These are phyloP conservation scores for Oscheius sp. DNA, from an alignment of 2,888 invertebrate species.

Conservation along the genomic window DNA sequence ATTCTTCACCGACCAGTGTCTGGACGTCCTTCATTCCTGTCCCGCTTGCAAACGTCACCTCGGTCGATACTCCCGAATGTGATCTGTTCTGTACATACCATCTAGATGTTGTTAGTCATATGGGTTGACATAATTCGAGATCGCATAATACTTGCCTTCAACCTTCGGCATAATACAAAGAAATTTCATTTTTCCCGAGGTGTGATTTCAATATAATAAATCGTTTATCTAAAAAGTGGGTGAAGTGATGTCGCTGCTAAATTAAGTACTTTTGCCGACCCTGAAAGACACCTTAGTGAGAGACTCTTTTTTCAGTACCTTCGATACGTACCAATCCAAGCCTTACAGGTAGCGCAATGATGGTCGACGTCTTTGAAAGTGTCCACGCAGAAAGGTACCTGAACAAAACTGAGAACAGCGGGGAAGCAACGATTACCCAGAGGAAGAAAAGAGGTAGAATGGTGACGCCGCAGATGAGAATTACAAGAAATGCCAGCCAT, in stretches of 20 bases:
- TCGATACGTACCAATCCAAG: slow-evolving; percentile 70
- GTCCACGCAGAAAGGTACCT: slow-evolving; percentile 68
- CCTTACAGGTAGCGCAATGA: slow-evolving; percentile 67
- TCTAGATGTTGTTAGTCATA: slow-evolving; percentile 24
- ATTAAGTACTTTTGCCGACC: slow-evolving; percentile 69
- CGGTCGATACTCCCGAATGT: slow-evolving; percentile 58
- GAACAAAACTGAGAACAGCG: slow-evolving; percentile 1
- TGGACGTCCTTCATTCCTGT: slow-evolving; percentile 70
- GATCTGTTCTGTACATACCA: neutral
- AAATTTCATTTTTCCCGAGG: slow-evolving; percentile 31
- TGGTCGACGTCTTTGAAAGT: slow-evolving; percentile 72
- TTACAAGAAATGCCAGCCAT: slow-evolving; percentile 68
- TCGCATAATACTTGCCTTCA: slow-evolving; percentile 20
- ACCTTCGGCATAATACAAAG: neutral
- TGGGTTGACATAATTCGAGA: neutral
- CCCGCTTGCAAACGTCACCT: slow-evolving; percentile 68
- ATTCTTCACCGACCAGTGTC: slow-evolving; percentile 68
- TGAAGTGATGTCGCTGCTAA: neutral
- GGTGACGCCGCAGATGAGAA: slow-evolving; percentile 66
- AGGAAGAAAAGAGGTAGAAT: slow-evolving; percentile 72
- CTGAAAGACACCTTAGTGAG: no score
- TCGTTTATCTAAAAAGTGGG: neutral
- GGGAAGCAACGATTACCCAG: slow-evolving; percentile 50
- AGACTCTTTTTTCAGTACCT: slow-evolving; percentile 26
- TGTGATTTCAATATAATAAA: slow-evolving; percentile 21